Percentiles rank a stretch among this genome's conserved stretches.
These are phyloP conservation scores for Unio delphinus DNA, from an alignment of 2,888 invertebrate genomes.

Conservation along the genomic window DNA sequence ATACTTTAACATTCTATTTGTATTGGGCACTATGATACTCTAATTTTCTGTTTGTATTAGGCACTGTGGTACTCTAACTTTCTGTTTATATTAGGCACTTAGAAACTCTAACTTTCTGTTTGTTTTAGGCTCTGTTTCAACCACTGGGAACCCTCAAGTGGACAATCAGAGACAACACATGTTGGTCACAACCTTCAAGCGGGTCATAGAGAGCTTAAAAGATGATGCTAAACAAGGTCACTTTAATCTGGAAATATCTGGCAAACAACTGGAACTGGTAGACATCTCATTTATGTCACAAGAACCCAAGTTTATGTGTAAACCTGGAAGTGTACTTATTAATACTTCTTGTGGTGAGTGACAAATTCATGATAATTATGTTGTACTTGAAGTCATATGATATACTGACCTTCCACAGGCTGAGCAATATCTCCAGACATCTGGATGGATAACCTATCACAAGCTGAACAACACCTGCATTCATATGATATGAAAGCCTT, in stretches of 20 bases:
- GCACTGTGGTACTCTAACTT: not conserved
- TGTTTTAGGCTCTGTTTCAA: slow-evolving; percentile 12
- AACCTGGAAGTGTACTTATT: slow-evolving; percentile 75
- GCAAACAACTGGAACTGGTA: slow-evolving; percentile 53
- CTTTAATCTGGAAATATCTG: slow-evolving; percentile 61
- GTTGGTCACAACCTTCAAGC: slow-evolving; percentile 42
- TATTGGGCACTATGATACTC: not conserved
- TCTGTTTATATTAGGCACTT: not conserved
- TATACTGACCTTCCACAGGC: too few species aligned
- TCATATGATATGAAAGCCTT: too few species aligned
- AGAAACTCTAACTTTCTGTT: not conserved
- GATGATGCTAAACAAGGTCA: slow-evolving; percentile 66
- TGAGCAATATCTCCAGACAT: too few species aligned
- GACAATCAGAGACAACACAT: slow-evolving; percentile 24
- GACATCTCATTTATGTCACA: slow-evolving; percentile 53
- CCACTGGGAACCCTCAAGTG: slow-evolving; percentile 14
- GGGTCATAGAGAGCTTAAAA: slow-evolving; percentile 54
- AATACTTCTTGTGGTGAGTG: slow-evolving; percentile 77
- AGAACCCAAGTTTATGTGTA: slow-evolving; percentile 71
- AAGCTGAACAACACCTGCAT: too few species aligned
- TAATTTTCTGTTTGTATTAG: not conserved
- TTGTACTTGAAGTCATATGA: not conserved
- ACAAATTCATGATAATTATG: not conserved
- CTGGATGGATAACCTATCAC: too few species aligned
- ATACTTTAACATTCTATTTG: too few species aligned